Conservation (phyloP, 1,140 invertebrate genomes). For the Formica exsecta region DNA sequence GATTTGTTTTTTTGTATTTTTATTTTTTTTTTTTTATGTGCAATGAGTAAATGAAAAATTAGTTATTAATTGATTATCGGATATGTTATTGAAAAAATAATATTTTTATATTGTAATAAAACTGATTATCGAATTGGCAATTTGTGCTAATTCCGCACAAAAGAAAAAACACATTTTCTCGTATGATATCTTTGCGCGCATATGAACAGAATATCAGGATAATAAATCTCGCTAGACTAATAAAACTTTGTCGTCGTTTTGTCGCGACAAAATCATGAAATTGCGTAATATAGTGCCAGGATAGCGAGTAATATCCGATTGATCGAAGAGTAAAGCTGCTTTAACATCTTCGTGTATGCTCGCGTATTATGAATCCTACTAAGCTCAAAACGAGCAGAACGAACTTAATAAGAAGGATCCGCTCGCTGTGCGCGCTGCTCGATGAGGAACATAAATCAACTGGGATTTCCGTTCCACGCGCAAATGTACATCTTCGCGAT, state of each 20-base stretch:
- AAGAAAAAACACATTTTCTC: background rate
- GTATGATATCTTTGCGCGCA: background rate
- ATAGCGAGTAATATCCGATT: slow-evolving; percentile 47
- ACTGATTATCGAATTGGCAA: background rate
- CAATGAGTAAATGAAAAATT: background rate
- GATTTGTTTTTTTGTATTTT: background rate
- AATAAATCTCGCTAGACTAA: slow-evolving; percentile 30
- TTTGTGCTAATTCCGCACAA: background rate
- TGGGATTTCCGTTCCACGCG: slow-evolving; percentile 31
- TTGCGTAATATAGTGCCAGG: background rate
- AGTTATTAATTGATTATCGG: background rate
- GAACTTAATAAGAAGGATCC: slow-evolving; percentile 48
- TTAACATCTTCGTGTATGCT: slow-evolving; percentile 38
- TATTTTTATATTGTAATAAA: background rate
- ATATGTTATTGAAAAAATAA: background rate
- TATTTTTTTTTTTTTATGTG: background rate
- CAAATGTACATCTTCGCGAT: slow-evolving; percentile 13
- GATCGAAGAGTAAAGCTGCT: slow-evolving; percentile 45
- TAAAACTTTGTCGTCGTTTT: background rate
- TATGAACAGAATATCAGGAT: background rate
- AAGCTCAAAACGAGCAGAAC: slow-evolving; percentile 36
- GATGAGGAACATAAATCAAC: slow-evolving; percentile 33
- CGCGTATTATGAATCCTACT: slow-evolving; percentile 35
- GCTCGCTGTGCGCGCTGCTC: background rate
- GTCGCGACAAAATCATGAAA: slow-evolving; percentile 5